These are phyloP conservation scores for Petrocephalus microphthalmus DNA, from an alignment of 2,113 vertebrate species.

Conservation along the genomic window DNA sequence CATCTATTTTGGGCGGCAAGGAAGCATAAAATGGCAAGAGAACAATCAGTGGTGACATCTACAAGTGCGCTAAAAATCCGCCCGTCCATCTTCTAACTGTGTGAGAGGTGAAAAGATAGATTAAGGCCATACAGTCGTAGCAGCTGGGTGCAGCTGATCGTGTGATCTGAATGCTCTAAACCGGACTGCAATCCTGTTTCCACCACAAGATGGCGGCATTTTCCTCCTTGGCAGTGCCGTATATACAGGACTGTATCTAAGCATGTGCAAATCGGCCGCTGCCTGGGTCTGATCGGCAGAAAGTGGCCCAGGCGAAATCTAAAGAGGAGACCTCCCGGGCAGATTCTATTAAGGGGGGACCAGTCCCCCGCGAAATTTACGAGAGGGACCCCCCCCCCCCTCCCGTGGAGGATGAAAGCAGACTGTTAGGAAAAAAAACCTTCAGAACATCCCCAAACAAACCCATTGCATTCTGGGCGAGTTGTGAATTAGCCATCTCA, in stretches of 20 bases:
- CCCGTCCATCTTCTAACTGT: neutral
- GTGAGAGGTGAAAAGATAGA: neutral
- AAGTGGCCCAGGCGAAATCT: neutral
- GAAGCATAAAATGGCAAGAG: neutral
- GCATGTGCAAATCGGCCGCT: neutral
- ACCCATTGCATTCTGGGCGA: neutral
- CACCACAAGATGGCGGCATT: neutral
- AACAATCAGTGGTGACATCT: no score
- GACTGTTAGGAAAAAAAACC: constrained; percentile 9
- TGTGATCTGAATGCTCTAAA: neutral
- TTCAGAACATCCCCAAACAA: neutral
- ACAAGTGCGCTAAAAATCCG: neutral
- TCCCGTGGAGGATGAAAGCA: neutral
- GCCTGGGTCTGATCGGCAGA: neutral
- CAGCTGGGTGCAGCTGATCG: neutral
- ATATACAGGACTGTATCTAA: neutral
- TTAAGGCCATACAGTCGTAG: neutral
- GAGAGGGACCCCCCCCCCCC: no score
- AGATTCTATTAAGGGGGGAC: neutral
- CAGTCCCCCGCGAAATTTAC: neutral
- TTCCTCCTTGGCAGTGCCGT: neutral
- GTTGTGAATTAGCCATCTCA: constrained; percentile 18
- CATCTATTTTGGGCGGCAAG: neutral
- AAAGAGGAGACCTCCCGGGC: neutral
- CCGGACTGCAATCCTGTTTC: neutral